Base-by-base conservation (phyloP, 2,888 invertebrate species). In the Aleiodes alternator region DNA sequence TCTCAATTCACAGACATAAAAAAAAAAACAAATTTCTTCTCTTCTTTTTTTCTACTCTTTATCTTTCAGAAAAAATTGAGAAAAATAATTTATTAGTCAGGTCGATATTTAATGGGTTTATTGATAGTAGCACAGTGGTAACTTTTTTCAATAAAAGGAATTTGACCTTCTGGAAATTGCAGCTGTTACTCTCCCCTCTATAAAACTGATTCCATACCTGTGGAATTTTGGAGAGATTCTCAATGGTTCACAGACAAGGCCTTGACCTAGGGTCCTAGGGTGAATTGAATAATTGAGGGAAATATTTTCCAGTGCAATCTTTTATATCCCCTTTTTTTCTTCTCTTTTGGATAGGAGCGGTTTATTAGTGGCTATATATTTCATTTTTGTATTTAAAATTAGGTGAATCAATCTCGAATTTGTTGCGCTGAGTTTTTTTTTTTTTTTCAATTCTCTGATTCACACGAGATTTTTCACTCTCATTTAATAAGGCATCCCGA, bases 21-120 rank as follows among this genome's bases (percentile, higher is more conserved):
- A 43, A 43, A 43, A 9, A 6, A 8, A 6, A 8, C 43, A 7
- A 43, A 7, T 43, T 43, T 8, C 7, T 9, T 9, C 0, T 7
- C 9, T 43, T 43, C 9, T 11, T 11, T 43, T 43, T 8, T 9
- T 8, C 7, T 9, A 43, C 9, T 9, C 43, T 43, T 43, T 43
- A 9, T 7, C 43, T 43, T 43, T 8, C 9, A 1, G 7, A 14
- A 43, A 14, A 43, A 48, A 64, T 34, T 11, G 3, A 16, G 57
- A 59, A 51, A 50, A 76, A 72, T 69, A 50, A 50, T 68, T 48
- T 51, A 72, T 48, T 74, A 68, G 43, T 64, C 12, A 50, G 31
- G 53, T 12, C 14, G 59, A 74, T 50, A 70, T 53, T 77, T 76
- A 72, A 79, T 79, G 74, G 74, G 14, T 79, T 74, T 74, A 72